Evolutionary conservation across 2,113 vertebrate genomes (phyloP), one percentile per base, ranked within the genome.

Genomic region (Chaetodon auriga): DNA sequence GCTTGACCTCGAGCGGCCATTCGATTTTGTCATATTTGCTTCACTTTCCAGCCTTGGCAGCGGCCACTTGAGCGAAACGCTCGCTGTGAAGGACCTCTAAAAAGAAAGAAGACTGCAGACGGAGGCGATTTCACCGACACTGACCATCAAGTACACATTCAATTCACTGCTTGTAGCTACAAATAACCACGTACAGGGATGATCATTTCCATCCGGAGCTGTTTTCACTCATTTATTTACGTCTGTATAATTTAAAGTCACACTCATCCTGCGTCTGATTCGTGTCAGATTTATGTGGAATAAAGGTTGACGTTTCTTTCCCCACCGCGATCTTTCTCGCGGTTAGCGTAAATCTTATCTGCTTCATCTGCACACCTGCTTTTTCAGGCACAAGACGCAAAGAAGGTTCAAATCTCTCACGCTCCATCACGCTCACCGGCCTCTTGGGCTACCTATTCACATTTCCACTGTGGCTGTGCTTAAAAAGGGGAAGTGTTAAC

Each of bases 401-500:
- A 35, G 16, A 51, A 14, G 14, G 30, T 30, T 68, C 25, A 7
- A 14, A 0, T 6, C 41, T 41, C 15, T 21, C 41, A 46, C 21
- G 12, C 23, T 60, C 16, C 15, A 30, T 25, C 18, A 49, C 2
- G 0, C 14, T 41, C 18, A 10, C 16, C 10, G 1, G 7, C 75
- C 57, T 10, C 19, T 48, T 36, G 13, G 16, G 51, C 14, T 14
- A 14, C 16, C 16, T 21, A 16, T 51, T n/a, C 36, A 36, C 63
- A 46, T 64, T 62, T 68, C 15, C 64, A 49, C 12, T 35, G 71
- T 19, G 7, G 23, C 7, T 61, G 13, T 23, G 16, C 66, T 71
- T 60, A 66, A 69, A 54, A 55, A 54, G 11, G 38, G 65, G 14
- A 57, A 21, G 36, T 54, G 19, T 69, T 70, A 84, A 89, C 72